Evolutionary conservation across 2,797 vertebrate genomes (phyloP), one percentile per base, ranked within the genome.

Genomic region (Centropyge bicolor): DNA sequence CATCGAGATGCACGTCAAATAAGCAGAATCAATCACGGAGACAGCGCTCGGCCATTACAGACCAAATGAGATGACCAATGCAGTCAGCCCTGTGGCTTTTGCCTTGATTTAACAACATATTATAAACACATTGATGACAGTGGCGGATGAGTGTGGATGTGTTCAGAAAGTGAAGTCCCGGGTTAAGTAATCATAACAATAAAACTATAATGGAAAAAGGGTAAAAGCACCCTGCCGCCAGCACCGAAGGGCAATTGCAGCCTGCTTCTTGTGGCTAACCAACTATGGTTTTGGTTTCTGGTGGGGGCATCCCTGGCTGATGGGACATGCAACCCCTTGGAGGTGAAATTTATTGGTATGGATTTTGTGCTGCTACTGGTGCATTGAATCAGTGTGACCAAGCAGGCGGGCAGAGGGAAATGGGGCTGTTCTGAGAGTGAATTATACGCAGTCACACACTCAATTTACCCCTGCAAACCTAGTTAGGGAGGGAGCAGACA

Each of bases 361-460:
- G 93, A 94, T 95, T 95, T 94, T 95, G 88, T 89, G 91, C 92
- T 92, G 90, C 91, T 89, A 80, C 88, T 88, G 91, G 91, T 93
- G 93, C 93, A 88, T 88, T 93, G 93, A 94, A 95, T 95, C 93
- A 93, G 91, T 89, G 90, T 94, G 94, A 93, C 92, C 93, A 92
- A 93, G 90, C 92, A 94, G 91, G 91, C 93, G 86, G 88, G 91
- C 92, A 85, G 88, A 88, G 83, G 92, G 89, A 94, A 94, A 93
- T 94, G 89, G 89, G 89, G 85, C 91, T 83, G 90, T 89, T 93
- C 91, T 91, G 82, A 88, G 80, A 92, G 91, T 95, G 93, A 96
- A 95, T 95, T 94, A 95, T 95, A 94, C 48, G 90, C 91, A 94
- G 94, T 94, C 93, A 93, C 92, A 95, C 94, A 95, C 89, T 94